Evolutionary conservation across 2,797 vertebrate genomes (phyloP).

Genomic region (Urosaurus nigricauda): DNA sequence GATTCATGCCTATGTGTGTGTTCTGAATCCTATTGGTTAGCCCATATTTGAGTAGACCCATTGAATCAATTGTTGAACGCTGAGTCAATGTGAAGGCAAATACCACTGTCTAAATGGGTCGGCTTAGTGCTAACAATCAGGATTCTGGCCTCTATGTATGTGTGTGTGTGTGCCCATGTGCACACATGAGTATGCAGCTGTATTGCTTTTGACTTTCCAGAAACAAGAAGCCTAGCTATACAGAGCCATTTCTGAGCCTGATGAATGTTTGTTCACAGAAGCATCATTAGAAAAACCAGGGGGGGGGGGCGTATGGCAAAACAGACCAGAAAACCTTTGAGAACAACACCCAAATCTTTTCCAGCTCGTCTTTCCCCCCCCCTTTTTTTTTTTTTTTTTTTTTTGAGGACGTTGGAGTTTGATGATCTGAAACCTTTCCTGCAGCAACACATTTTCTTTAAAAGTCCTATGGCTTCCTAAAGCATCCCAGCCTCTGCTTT

Average conservation of each 20-base stretch:
- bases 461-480: constrained; percentile 39
- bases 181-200: background rate
- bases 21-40: too few relatives aligned
- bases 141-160: too few relatives aligned
- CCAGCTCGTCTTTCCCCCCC: background rate
- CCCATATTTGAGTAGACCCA: too few relatives aligned
- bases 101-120: too few relatives aligned
- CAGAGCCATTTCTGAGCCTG: background rate
- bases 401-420: constrained; percentile 27
- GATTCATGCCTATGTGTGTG: too few relatives aligned
- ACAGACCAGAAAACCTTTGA: background rate
- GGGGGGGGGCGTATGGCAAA: background rate
- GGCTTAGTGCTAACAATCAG: too few relatives aligned
- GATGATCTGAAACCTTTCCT: constrained; percentile 53
- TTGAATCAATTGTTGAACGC: too few relatives aligned
- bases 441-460: constrained; percentile 51
- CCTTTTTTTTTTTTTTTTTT: background rate
- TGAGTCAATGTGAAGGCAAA: too few relatives aligned
- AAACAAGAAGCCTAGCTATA: background rate
- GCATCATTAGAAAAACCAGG: background rate
- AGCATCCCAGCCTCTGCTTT: constrained; percentile 66
- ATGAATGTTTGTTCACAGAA: background rate
- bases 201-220: constrained; percentile 10
- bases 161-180: too few relatives aligned
- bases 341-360: background rate